Conservation (phyloP, 2,888 invertebrate genomes). For the Elysia crispata region DNA sequence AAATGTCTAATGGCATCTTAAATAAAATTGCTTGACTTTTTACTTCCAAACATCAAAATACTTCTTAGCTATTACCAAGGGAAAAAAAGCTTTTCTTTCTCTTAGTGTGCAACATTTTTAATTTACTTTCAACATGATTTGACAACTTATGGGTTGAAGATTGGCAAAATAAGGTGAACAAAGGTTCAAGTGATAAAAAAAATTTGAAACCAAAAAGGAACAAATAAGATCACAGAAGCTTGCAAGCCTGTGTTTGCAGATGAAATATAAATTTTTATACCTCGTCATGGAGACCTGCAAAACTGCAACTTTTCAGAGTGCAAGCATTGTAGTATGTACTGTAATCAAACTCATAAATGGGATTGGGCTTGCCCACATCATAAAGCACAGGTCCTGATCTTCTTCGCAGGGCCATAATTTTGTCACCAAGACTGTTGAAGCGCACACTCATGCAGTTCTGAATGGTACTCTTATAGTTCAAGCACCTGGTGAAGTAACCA, state of each 20-base stretch:
- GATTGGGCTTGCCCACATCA: slow-evolving; percentile 82
- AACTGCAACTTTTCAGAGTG: slow-evolving; percentile 97
- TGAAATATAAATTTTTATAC: slow-evolving; percentile 56
- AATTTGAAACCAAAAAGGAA: background rate
- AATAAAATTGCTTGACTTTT: too few relatives aligned
- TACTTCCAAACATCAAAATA: too few relatives aligned
- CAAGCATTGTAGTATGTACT: slow-evolving; percentile 95
- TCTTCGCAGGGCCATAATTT: slow-evolving; percentile 88
- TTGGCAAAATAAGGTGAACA: too few relatives aligned
- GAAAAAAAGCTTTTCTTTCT: too few relatives aligned
- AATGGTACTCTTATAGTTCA: slow-evolving; percentile 39
- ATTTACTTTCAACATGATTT: too few relatives aligned
- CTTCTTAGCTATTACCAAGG: too few relatives aligned
- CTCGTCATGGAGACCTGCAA: slow-evolving; percentile 91
- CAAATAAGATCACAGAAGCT: background rate
- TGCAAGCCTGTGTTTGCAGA: background rate
- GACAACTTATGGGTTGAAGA: too few relatives aligned
- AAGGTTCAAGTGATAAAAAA: too few relatives aligned
- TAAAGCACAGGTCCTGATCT: slow-evolving; percentile 92
- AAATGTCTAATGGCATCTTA: too few relatives aligned
- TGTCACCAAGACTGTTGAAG: slow-evolving; percentile 88
- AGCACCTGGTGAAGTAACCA: slow-evolving; percentile 21
- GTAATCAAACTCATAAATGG: slow-evolving; percentile 92
- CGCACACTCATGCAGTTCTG: slow-evolving; percentile 89
- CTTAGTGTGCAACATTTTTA: too few relatives aligned